These are phyloP conservation scores for Pteronura brasiliensis DNA, from an alignment of 2,113 vertebrate genomes.

Conservation along the genomic window DNA sequence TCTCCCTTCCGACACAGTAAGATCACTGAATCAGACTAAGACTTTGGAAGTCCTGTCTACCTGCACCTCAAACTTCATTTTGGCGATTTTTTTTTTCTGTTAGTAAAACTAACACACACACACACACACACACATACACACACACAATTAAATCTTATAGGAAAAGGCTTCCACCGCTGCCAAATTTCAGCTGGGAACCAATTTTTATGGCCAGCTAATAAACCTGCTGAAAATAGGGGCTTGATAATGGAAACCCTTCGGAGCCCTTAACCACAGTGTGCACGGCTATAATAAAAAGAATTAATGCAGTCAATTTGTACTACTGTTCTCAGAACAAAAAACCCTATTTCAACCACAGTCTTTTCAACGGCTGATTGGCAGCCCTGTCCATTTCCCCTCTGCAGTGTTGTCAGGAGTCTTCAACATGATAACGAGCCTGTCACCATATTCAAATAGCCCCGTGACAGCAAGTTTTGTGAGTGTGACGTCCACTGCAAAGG, in stretches of 20 bases:
- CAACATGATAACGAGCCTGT: constrained; percentile 93
- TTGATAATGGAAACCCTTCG: constrained; percentile 84
- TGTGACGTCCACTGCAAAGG: constrained; percentile 88
- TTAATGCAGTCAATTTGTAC: constrained; percentile 91
- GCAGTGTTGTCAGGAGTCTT: constrained; percentile 87
- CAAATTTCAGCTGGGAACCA: constrained; percentile 76
- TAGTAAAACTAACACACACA: constrained; percentile 30
- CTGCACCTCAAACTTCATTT: background rate
- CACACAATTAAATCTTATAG: background rate
- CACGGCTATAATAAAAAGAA: constrained; percentile 85
- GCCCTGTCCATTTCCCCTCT: constrained; percentile 86
- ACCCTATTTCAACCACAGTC: constrained; percentile 81
- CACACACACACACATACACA: background rate
- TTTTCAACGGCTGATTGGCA: constrained; percentile 89
- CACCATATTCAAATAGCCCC: constrained; percentile 91
- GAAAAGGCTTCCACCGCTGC: constrained; percentile 47
- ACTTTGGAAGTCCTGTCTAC: background rate
- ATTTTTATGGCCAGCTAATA: constrained; percentile 80
- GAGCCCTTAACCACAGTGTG: constrained; percentile 83
- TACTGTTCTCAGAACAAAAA: constrained; percentile 87
- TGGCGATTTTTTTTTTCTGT: background rate
- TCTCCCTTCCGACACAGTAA: background rate
- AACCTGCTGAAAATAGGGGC: constrained; percentile 80
- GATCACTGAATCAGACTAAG: background rate
- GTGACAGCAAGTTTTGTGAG: constrained; percentile 89